Base-by-base conservation (phyloP, 2,888 invertebrate genomes). In the Amphimallon solstitiale region DNA sequence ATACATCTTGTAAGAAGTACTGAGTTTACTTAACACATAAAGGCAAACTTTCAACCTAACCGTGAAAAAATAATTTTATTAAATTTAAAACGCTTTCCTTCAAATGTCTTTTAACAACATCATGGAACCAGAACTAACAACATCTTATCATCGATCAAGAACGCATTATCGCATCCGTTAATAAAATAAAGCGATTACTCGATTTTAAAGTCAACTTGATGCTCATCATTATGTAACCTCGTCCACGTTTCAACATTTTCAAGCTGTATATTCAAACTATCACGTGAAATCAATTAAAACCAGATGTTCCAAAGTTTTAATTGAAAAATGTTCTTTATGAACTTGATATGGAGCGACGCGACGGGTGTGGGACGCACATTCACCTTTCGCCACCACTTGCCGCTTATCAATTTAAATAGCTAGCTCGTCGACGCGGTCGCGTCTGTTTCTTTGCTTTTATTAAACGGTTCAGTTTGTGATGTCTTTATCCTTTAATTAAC, bases 401-500 rank as follows among this genome's bases (percentile, higher is more conserved):
- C 29, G 29, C 29, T 29, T 29, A 29, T 29, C 29, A 43, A 43
- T 43, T 43, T 17, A 43, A 43, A 43, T 14, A 43, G 14, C 15
- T 7, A 43, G 14, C n/a, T 40, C 14, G 40, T 40, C 14, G 2
- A 23, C 40, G 40, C 2, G 17, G 6, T 43, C 14, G 14, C 6
- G 17, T 21, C 48, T 29, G 12, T 29, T 49, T 49, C 29, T 29
- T 23, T 29, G 48, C 23, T 29, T 48, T 21, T 49, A 49, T 49
- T 49, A 29, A 14, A 49, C 29, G 23, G 23, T 49, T 49, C 48
- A 23, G 14, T 2, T 12, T 2, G 43, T 7, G 15, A 40, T 14
- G 15, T 19, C 17, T 21, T 52, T 38, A 52, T 52, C 52, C 38
- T 52, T 52, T 52, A 52, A 52, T 52, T 52, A 52, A 52, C 37